Evolutionary conservation across 2,888 invertebrate genomes (phyloP).

Genomic region (Agrotis exclamationis): DNA sequence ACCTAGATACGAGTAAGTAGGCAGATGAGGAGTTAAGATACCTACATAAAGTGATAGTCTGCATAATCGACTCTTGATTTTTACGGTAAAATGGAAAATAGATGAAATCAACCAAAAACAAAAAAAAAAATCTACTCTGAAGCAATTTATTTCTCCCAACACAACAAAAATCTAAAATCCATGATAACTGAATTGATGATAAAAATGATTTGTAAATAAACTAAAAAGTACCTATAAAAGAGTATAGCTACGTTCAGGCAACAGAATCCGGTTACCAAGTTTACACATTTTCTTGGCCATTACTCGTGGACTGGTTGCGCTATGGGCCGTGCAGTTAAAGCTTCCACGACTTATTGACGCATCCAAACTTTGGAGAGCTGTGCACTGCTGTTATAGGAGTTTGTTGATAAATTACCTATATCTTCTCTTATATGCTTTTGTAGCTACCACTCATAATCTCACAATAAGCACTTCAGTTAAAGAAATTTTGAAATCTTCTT

Average conservation of each 20-base stretch:
- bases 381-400: slow-evolving; percentile 15
- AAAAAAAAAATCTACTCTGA: too few relatives aligned
- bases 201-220: slow-evolving; percentile 10
- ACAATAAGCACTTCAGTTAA: too few relatives aligned
- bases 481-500: slow-evolving; percentile 2
- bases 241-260: slow-evolving; percentile 62
- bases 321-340: slow-evolving; percentile 82
- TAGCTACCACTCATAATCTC: too few relatives aligned
- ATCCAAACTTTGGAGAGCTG: slow-evolving; percentile 69
- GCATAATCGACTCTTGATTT: too few relatives aligned
- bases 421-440: neutral
- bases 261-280: slow-evolving; percentile 80
- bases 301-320: slow-evolving; percentile 74
- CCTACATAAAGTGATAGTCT: too few relatives aligned
- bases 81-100: too few relatives aligned
- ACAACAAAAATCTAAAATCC: neutral
- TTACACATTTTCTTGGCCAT: slow-evolving; percentile 79
- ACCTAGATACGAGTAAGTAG: too few relatives aligned
- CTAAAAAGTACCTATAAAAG: slow-evolving; percentile 13
- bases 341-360: slow-evolving; percentile 80
- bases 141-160: too few relatives aligned
- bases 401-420: slow-evolving; percentile 25
- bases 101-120: too few relatives aligned
- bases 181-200: neutral
- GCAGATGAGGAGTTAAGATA: too few relatives aligned